A percentile compares a stretch with the other conserved stretches of the same genome.
These are phyloP conservation scores for Dasyornis broadbenti DNA, from an alignment of 2,113 vertebrate genomes.

Conservation along the genomic window DNA sequence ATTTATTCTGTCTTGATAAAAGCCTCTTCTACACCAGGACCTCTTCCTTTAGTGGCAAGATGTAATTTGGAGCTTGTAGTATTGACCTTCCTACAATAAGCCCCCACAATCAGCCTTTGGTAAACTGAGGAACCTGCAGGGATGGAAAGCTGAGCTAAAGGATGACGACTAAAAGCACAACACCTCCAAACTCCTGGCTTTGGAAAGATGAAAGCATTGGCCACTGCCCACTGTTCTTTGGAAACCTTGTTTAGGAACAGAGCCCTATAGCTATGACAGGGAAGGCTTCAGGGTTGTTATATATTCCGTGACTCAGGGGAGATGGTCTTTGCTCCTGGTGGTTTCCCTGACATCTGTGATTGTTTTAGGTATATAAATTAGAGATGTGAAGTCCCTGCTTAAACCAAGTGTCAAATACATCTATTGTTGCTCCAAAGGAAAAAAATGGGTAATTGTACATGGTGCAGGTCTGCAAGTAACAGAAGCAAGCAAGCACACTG, in stretches of 20 bases:
- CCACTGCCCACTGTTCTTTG: neutral
- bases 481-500: neutral
- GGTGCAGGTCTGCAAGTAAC: neutral
- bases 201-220: neutral
- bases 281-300: neutral
- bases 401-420: neutral
- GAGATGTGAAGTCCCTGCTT: neutral
- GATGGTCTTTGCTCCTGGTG: neutral
- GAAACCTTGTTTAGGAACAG: neutral
- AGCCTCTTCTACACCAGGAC: neutral
- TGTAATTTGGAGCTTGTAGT: neutral
- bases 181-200: neutral
- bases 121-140: neutral
- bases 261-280: accelerated
- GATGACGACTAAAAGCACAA: neutral
- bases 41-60: neutral
- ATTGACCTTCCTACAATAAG: neutral
- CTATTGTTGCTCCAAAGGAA: neutral
- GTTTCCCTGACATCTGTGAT: neutral
- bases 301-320: neutral
- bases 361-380: neutral
- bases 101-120: neutral
- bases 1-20: neutral
- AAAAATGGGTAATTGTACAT: neutral
- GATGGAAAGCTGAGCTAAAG: neutral